phyloP scores from a whole-genome alignment of 2,888 invertebrate species.

The Acrocera orbiculus region DNA sequence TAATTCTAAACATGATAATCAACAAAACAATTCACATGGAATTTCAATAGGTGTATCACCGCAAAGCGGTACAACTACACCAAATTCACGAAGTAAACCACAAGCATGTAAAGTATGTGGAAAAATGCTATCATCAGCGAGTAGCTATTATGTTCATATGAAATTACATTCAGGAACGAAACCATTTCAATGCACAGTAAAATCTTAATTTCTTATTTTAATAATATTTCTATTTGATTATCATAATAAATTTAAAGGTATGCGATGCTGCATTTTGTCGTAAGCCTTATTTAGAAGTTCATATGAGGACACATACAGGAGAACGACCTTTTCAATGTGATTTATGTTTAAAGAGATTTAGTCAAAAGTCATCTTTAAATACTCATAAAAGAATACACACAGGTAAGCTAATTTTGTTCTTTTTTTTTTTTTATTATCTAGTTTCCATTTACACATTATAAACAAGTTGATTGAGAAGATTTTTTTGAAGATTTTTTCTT shows the following conservation, averaged over 20 bases:
- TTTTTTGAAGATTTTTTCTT: no score
- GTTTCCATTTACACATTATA: no score
- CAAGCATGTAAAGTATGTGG: conserved; percentile 65
- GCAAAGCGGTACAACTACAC: conserved; percentile 15
- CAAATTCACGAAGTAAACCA: conserved; percentile 43
- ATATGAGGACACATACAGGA: conserved; percentile 39
- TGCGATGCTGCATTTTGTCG: conserved; percentile 66
- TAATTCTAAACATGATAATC: conserved; percentile 17
- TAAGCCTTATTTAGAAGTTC: conserved; percentile 64
- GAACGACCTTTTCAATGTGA: conserved; percentile 40
- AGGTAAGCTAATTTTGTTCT: conserved; percentile 21
- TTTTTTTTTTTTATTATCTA: conserved; percentile 3
- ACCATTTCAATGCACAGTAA: conserved; percentile 52
- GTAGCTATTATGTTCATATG: conserved; percentile 68
- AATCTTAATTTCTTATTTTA: conserved; percentile 1
- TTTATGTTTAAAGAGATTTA: conserved; percentile 50
- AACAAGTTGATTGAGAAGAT: no score
- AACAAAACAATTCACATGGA: conserved; percentile 13
- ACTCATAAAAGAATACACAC: conserved; percentile 54
- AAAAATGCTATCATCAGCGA: conserved; percentile 56
- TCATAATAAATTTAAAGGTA: conserved; percentile 25
- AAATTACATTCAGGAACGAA: conserved; percentile 65
- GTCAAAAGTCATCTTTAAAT: conserved; percentile 53
- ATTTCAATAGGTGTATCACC: conserved; percentile 15
- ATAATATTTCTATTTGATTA: not conserved